A percentile compares a stretch with the other conserved stretches of the same genome.
Conservation (phyloP, 37 sponge, comb jelly and placozoan species). For the Haliclona indistincta region DNA sequence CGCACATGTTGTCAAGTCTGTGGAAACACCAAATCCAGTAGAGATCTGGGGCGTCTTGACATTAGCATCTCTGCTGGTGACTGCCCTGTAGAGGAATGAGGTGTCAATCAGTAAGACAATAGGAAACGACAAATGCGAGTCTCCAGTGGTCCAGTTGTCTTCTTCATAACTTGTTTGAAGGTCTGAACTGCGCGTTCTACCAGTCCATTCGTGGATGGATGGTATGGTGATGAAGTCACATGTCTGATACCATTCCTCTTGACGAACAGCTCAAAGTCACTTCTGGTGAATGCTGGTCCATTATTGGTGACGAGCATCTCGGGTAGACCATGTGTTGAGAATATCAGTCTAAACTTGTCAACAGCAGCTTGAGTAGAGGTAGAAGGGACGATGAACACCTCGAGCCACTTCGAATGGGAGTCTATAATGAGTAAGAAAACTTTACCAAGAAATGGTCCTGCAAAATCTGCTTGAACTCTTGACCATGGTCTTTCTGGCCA, state of each 20-base stretch:
- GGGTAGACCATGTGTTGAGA: constrained; percentile 31
- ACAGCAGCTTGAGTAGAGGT: constrained; percentile 15
- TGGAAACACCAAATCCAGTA: too few relatives aligned
- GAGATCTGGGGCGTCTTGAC: not conserved
- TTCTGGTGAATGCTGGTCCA: constrained; percentile 1
- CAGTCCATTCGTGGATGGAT: constrained; percentile 26
- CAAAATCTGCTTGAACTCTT: constrained; percentile 30
- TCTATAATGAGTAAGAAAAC: constrained; percentile 28
- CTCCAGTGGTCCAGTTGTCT: not conserved
- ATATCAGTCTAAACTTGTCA: constrained; percentile 3
- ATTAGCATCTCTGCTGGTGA: constrained; percentile 2
- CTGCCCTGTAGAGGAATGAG: constrained; percentile 14
- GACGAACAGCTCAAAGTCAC: constrained; percentile 11
- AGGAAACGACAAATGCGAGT: constrained; percentile 5
- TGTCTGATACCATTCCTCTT: constrained; percentile 28
- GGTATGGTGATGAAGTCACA: constrained; percentile 23
- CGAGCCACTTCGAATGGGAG: constrained; percentile 56
- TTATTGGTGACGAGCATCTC: constrained; percentile 19
- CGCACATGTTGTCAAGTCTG: too few relatives aligned
- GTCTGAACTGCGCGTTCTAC: constrained; percentile 40
- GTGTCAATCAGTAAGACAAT: constrained; percentile 2
- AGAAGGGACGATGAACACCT: constrained; percentile 7
- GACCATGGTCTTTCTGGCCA: constrained; percentile 28
- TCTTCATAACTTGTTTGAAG: constrained; percentile 21
- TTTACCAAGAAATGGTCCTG: constrained; percentile 24